These are phyloP conservation scores for Pithys albifrons DNA, from an alignment of 2,113 vertebrate species.

Conservation along the genomic window DNA sequence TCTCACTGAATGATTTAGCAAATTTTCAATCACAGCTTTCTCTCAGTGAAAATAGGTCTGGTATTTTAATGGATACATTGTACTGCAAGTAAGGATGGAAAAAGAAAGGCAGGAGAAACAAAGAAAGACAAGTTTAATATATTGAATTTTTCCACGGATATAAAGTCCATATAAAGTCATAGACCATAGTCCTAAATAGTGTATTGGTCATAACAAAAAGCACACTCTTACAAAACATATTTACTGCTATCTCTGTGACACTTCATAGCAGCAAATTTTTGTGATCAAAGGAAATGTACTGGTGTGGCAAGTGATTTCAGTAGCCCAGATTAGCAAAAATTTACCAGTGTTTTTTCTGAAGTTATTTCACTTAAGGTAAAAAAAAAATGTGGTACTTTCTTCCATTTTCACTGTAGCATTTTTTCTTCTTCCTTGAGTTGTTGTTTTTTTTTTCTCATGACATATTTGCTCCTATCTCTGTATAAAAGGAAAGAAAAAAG, in stretches of 20 bases:
- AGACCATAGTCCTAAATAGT: neutral
- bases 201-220: neutral
- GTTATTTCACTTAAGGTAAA: neutral
- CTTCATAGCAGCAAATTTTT: neutral
- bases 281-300: neutral
- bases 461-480: neutral
- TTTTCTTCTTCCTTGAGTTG: neutral
- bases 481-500: neutral
- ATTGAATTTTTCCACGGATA: neutral
- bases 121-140: neutral
- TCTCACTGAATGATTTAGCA: neutral
- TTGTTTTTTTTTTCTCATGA: neutral
- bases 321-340: neutral
- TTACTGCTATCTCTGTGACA: neutral
- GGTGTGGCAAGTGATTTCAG: neutral
- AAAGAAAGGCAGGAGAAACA: neutral
- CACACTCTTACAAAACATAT: neutral
- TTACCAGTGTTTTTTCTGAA: neutral
- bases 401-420: neutral
- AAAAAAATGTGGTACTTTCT: neutral
- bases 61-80: neutral
- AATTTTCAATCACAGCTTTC: neutral
- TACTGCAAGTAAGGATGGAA: neutral
- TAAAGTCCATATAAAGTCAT: neutral
- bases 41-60: neutral